Conservation (phyloP, 92 coral and sea anemone species). For the Phenganax stokvisi region DNA sequence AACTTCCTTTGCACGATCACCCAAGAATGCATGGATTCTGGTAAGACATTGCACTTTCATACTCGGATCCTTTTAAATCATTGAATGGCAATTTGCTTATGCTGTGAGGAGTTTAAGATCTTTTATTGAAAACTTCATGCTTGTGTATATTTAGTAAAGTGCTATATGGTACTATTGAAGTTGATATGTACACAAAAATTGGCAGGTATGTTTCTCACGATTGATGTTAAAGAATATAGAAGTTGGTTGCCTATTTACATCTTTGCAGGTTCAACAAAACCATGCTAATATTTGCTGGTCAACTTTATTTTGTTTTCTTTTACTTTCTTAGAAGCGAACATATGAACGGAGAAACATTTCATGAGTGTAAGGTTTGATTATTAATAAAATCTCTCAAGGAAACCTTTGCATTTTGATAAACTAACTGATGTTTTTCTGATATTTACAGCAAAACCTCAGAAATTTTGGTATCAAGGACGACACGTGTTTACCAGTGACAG, state of each 20-base stretch:
- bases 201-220: slow-evolving; percentile 41
- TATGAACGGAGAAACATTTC: not conserved
- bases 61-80: not conserved
- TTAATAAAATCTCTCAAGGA: no score
- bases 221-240: no score
- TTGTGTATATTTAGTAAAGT: slow-evolving; percentile 56
- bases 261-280: no score
- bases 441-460: slow-evolving; percentile 22
- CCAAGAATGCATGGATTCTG: slow-evolving; percentile 90
- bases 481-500: slow-evolving; percentile 46
- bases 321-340: not conserved
- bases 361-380: not conserved
- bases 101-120: not conserved
- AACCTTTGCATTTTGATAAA: no score
- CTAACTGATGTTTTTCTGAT: not conserved
- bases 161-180: slow-evolving; percentile 63
- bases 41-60: slow-evolving; percentile 47
- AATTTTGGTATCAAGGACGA: slow-evolving; percentile 33
- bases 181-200: slow-evolving; percentile 50
- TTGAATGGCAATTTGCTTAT: not conserved
- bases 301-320: not conserved
- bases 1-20: slow-evolving; percentile 91
- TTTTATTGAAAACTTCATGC: not conserved
- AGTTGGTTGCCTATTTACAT: no score
- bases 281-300: not conserved